Evolutionary conservation across 1,140 invertebrate genomes (phyloP), one percentile per base, ranked within the genome.

Genomic region (Eulimnadia texana): DNA sequence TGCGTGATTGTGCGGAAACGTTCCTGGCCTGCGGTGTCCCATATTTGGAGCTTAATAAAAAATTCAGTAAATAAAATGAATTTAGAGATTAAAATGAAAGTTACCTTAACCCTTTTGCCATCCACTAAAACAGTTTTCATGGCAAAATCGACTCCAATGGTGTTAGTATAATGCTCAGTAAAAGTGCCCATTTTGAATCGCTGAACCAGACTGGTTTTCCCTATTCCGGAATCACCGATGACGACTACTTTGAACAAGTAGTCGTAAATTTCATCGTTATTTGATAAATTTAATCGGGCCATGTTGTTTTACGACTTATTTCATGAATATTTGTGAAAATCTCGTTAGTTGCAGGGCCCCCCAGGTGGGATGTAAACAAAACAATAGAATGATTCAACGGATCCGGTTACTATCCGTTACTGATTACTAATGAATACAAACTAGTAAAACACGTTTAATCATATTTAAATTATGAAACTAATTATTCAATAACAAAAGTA

Each of bases 121-220:
- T 95, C 91, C 53, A 96, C 83, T 60, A 86, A 78, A 9, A 96
- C 80, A 23, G 90, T 94, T 81, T 95, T 95, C 90, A 95, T 95
- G 61, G 90, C 93, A 75, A 95, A 96, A 76, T 96, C 93, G 25
- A 96, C 92, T 55, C 92, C 92, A 68, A 96, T 95, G 24, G 93
- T 95, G 70, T 88, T 93, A 22, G 89, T 90, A 73, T 95, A 91
- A 67, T 84, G 81, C 76, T 95, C 91, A 61, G 93, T 84, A 71
- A 90, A 96, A 64, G 87, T 92, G 63, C 92, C 92, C 60, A 89
- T 89, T 73, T 91, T 92, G 73, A 96, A 91, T 63, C 91, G 80
- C 73, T 94, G 90, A 50, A 94, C 87, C 66, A 92, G 84, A 70
- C 85, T 88, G 61, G 86, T 90, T 76, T 90, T 90, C 49, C 87